Evolutionary conservation across 1,140 invertebrate species (phyloP).

Genomic region (Stegodyphus mimosarum): DNA sequence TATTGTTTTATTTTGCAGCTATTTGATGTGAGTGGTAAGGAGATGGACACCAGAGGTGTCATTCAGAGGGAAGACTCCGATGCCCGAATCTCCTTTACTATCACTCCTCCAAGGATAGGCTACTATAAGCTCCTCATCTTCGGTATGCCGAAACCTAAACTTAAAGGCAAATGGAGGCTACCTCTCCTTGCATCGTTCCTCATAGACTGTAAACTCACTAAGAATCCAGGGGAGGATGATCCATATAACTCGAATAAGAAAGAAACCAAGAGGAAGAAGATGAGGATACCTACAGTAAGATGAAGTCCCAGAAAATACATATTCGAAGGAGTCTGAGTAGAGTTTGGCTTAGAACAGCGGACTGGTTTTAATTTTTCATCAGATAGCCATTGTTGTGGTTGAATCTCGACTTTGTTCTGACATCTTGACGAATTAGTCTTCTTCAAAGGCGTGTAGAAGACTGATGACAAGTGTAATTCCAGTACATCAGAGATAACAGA

Average conservation of each 20-base stretch:
- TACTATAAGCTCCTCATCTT: constrained; percentile 67
- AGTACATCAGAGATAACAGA: too few relatives aligned
- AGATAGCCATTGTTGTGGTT: too few relatives aligned
- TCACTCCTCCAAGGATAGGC: constrained; percentile 66
- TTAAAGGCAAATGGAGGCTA: constrained; percentile 66
- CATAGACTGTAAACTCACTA: constrained; percentile 67
- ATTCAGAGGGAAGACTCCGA: constrained; percentile 65
- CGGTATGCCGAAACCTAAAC: constrained; percentile 67
- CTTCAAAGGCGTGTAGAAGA: too few relatives aligned
- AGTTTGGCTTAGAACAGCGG: too few relatives aligned
- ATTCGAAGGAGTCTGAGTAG: too few relatives aligned
- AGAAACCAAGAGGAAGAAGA: constrained; percentile 34
- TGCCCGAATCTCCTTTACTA: constrained; percentile 64
- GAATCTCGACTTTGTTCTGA: too few relatives aligned
- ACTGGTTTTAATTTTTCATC: too few relatives aligned
- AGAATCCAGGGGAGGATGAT: constrained; percentile 62
- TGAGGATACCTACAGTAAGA: constrained; percentile 40
- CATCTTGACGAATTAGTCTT: too few relatives aligned
- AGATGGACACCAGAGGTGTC: constrained; percentile 65
- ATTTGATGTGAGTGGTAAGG: constrained; percentile 64
- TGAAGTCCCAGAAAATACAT: constrained; percentile 1
- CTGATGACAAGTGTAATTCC: too few relatives aligned
- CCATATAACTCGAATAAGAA: constrained; percentile 44
- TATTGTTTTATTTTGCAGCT: constrained; percentile 52
- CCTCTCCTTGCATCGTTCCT: constrained; percentile 67